Conservation (phyloP, 2,888 invertebrate species). For the Prenolepis imparis region DNA sequence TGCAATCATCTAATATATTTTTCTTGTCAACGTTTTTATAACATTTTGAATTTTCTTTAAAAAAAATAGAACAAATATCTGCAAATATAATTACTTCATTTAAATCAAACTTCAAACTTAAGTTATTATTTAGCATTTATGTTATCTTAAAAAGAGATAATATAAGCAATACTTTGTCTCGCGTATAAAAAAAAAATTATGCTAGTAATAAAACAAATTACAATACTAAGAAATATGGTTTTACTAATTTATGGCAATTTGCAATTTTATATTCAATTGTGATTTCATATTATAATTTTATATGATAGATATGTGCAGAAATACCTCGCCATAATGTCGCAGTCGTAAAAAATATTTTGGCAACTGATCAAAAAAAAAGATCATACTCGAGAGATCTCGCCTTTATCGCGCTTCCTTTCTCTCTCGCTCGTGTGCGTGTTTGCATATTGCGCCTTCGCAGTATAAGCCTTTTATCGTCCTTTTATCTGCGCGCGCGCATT, state of each 20-base stretch:
- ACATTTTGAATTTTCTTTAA: not conserved
- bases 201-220: not conserved
- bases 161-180: not conserved
- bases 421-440: not conserved
- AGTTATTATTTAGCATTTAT: not conserved
- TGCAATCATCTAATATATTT: too few relatives aligned
- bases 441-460: not conserved
- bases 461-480: conserved; percentile 5
- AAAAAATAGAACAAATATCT: not conserved
- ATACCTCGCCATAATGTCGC: not conserved
- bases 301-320: not conserved
- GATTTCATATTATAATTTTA: not conserved
- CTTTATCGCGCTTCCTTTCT: not conserved
- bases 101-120: not conserved
- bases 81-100: not conserved
- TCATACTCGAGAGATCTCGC: not conserved
- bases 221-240: not conserved
- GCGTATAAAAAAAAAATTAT: not conserved
- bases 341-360: not conserved
- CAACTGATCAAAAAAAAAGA: not conserved
- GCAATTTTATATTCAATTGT: not conserved
- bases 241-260: not conserved
- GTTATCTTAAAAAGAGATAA: not conserved
- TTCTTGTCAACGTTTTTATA: not conserved
- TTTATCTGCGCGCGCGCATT: conserved; percentile 47